These are phyloP conservation scores for Tinea semifulvella DNA, from an alignment of 2,888 invertebrate species.

Conservation along the genomic window DNA sequence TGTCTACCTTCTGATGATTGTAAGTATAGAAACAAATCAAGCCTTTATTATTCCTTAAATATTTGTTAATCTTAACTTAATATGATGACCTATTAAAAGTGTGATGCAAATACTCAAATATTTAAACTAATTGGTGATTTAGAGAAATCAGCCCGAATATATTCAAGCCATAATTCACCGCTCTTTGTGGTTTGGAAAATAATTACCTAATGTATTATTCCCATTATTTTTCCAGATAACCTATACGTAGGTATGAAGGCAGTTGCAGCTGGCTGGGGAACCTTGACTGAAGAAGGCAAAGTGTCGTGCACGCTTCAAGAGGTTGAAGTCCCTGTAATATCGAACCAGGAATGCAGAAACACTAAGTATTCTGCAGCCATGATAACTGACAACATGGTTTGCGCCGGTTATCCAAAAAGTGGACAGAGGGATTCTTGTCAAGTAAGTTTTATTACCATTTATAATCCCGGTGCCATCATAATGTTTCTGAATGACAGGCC, in stretches of 20 bases:
- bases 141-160: too few relatives aligned
- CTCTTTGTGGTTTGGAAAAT: too few relatives aligned
- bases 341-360: conserved; percentile 74
- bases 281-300: conserved; percentile 84
- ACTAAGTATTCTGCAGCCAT: conserved; percentile 85
- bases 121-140: too few relatives aligned
- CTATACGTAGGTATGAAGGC: conserved; percentile 77
- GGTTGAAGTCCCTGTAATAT: conserved; percentile 79
- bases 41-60: too few relatives aligned
- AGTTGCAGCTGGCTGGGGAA: conserved; percentile 88
- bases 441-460: conserved; percentile 52
- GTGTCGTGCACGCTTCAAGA: conserved; percentile 85
- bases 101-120: too few relatives aligned
- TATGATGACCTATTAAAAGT: too few relatives aligned
- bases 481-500: too few relatives aligned
- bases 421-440: conserved; percentile 86
- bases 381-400: conserved; percentile 91
- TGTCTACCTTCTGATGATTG: conserved; percentile 74
- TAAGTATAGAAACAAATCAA: too few relatives aligned
- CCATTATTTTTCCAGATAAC: conserved; percentile 67
- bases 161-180: too few relatives aligned
- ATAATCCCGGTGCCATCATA: too few relatives aligned
- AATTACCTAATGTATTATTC: too few relatives aligned
- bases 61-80: too few relatives aligned
- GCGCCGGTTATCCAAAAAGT: conserved; percentile 77